Percentiles rank a stretch among this genome's conserved stretches.
phyloP scores from a whole-genome alignment of 2,113 vertebrate genomes.

The Camelus dromedarius region DNA sequence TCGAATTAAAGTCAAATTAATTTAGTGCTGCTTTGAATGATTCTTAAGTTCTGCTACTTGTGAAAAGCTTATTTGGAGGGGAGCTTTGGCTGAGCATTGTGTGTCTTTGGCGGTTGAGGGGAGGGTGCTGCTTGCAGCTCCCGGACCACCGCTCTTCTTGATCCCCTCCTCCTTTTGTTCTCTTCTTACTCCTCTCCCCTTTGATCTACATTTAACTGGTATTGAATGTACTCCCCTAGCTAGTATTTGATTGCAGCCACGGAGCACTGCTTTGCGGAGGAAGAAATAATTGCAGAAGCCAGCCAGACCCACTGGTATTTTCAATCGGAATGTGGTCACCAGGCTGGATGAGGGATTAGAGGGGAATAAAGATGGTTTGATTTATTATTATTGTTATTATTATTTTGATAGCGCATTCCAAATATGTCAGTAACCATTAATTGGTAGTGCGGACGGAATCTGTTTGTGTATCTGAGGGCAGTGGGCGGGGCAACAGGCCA shows the following conservation, averaged over 20 bases:
- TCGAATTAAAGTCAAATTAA: slow-evolving; percentile 74
- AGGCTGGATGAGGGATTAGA: not conserved
- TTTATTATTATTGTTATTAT: not conserved
- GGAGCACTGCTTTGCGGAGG: not conserved
- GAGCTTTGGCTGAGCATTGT: slow-evolving; percentile 23
- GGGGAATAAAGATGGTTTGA: not conserved
- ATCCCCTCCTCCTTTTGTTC: not conserved
- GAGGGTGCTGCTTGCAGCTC: not conserved
- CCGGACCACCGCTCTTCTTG: not conserved
- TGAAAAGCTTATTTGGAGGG: slow-evolving; percentile 71
- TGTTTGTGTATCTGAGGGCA: slow-evolving; percentile 39
- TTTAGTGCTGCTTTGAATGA: slow-evolving; percentile 57
- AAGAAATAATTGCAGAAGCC: not conserved
- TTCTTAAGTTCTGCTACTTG: slow-evolving; percentile 76
- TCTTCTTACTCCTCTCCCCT: not conserved
- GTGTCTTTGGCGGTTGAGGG: not conserved
- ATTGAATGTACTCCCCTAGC: not conserved
- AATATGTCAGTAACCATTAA: slow-evolving; percentile 23
- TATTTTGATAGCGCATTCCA: not conserved
- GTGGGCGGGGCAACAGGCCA: not conserved
- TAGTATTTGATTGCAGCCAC: not conserved
- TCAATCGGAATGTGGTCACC: not conserved
- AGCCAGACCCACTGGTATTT: not conserved
- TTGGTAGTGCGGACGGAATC: not conserved
- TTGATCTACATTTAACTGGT: not conserved